Evolutionary conservation across 1,140 invertebrate genomes (phyloP).

Genomic region (Aethina tumida): DNA sequence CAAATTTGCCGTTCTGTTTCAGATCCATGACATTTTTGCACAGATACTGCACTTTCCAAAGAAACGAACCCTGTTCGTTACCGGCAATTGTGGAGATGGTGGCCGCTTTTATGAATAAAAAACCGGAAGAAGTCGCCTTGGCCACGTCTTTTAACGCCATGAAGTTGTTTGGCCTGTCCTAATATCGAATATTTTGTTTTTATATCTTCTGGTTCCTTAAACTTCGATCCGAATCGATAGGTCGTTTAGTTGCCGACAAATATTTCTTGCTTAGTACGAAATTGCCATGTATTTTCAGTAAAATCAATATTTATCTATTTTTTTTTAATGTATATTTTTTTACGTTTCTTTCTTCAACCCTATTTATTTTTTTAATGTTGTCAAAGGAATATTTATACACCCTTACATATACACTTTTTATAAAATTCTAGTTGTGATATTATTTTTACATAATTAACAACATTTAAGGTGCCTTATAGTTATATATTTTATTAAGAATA

Average conservation of each 20-base stretch:
- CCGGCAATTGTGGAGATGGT: constrained; percentile 90
- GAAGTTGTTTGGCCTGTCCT: constrained; percentile 81
- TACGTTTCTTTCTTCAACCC: too few species aligned
- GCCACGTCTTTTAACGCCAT: constrained; percentile 89
- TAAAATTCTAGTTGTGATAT: too few species aligned
- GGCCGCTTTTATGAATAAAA: constrained; percentile 77
- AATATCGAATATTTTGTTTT: constrained; percentile 36
- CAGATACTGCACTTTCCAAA: constrained; percentile 86
- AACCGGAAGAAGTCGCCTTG: constrained; percentile 82
- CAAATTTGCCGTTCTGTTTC: constrained; percentile 19
- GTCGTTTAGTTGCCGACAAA: neutral
- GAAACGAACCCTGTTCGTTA: constrained; percentile 90
- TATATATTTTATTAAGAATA: too few species aligned
- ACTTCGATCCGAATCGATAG: neutral
- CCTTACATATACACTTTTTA: too few species aligned
- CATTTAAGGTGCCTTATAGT: too few species aligned
- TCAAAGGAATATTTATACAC: constrained; percentile 3
- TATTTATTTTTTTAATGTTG: too few species aligned
- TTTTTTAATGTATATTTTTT: too few species aligned
- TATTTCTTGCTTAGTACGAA: neutral
- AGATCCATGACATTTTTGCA: constrained; percentile 52
- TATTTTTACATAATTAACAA: too few species aligned
- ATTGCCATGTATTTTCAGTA: neutral
- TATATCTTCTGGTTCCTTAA: neutral
- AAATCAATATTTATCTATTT: neutral